phyloP scores from a whole-genome alignment of 2,888 invertebrate genomes.

The Dolomedes plantarius region DNA sequence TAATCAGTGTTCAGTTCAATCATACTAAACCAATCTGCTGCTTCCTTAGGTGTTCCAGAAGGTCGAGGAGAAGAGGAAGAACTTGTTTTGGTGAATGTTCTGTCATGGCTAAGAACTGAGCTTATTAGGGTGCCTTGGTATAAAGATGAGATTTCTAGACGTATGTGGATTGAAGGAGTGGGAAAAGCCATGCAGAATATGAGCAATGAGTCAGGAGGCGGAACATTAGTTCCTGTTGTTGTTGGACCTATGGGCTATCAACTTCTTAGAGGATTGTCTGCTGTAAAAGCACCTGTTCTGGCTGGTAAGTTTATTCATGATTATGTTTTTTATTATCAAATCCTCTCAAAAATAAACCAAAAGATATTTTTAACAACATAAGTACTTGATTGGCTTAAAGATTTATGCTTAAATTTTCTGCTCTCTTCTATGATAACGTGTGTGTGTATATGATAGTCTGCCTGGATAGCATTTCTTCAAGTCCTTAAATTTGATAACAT shows the following conservation, averaged over 20 bases:
- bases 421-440: too few species aligned
- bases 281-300: slow-evolving; percentile 61
- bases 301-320: slow-evolving; percentile 57
- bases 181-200: slow-evolving; percentile 71
- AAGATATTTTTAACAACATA: too few species aligned
- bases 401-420: too few species aligned
- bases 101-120: slow-evolving; percentile 73
- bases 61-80: slow-evolving; percentile 69
- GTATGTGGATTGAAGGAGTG: slow-evolving; percentile 71
- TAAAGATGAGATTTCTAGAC: slow-evolving; percentile 66
- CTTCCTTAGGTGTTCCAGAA: slow-evolving; percentile 52
- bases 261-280: slow-evolving; percentile 61
- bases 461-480: too few species aligned
- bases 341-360: too few species aligned
- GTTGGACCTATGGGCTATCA: slow-evolving; percentile 71
- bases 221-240: slow-evolving; percentile 64
- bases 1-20: neutral
- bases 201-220: slow-evolving; percentile 66
- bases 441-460: too few species aligned
- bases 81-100: slow-evolving; percentile 71
- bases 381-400: too few species aligned
- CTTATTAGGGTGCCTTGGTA: slow-evolving; percentile 68
- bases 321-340: too few species aligned
- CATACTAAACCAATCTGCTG: neutral
- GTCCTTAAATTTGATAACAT: too few species aligned